A percentile compares a stretch with the other conserved stretches of the same genome.
Conservation (phyloP, 2,797 vertebrate species). For the Mus minutoides region DNA sequence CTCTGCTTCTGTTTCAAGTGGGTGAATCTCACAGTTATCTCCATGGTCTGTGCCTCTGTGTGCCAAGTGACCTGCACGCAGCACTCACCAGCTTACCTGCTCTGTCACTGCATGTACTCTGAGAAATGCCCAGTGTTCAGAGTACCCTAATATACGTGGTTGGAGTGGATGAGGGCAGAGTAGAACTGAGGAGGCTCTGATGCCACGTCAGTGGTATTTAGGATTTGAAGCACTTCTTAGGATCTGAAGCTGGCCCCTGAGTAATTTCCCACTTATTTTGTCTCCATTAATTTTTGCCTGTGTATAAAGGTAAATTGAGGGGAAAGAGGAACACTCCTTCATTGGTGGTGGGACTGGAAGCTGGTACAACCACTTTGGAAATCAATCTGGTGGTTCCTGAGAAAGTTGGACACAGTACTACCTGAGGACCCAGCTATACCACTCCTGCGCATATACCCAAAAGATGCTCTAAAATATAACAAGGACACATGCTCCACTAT, state of each 20-base stretch:
- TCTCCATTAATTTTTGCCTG: neutral
- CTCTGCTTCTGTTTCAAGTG: slow-evolving; percentile 47
- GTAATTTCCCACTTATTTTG: slow-evolving; percentile 17
- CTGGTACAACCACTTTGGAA: neutral
- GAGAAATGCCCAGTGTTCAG: neutral
- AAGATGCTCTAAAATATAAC: neutral
- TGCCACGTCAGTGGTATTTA: slow-evolving; percentile 6
- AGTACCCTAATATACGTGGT: neutral
- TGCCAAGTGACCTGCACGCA: neutral
- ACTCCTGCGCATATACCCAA: neutral
- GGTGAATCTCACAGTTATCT: neutral
- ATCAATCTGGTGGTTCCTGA: neutral
- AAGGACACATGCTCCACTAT: neutral
- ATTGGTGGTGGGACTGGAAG: neutral
- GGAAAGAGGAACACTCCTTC: neutral
- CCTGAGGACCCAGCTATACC: neutral
- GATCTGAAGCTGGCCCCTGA: neutral
- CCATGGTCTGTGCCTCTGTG: neutral
- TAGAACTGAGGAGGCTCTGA: neutral
- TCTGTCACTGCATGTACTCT: neutral
- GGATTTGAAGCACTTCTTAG: neutral
- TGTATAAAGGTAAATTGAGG: neutral
- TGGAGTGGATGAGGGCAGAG: slow-evolving; percentile 49
- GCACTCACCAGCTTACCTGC: neutral
- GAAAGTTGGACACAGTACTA: neutral